phyloP scores from a whole-genome alignment of 2,797 vertebrate species.

The Sebastes matsubarae region DNA sequence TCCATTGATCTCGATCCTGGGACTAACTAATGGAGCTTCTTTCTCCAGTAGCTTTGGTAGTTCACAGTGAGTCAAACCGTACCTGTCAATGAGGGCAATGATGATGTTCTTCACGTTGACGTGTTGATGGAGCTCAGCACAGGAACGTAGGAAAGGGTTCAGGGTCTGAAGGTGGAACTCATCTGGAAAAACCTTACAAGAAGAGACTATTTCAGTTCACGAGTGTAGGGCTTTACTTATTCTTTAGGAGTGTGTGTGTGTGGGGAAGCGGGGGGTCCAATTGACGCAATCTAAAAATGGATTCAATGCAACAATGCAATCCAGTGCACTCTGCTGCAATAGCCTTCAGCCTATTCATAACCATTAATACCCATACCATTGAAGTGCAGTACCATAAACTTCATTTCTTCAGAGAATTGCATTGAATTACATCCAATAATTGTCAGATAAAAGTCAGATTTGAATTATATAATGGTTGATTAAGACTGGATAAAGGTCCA shows the following conservation, averaged over 20 bases:
- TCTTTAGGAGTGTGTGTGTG: neutral
- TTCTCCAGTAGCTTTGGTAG: neutral
- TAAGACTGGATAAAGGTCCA: too few species aligned
- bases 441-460: neutral
- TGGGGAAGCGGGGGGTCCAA: too few species aligned
- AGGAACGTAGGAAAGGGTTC: conserved; percentile 96
- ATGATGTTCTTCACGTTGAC: conserved; percentile 99
- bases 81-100: conserved; percentile 99
- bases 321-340: accelerated
- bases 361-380: neutral
- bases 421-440: neutral
- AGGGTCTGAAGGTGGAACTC: conserved; percentile 99
- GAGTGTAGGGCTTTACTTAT: neutral
- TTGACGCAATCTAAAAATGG: neutral
- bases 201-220: neutral
- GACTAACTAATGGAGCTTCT: neutral
- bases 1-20: neutral
- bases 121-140: conserved; percentile 97
- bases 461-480: too few species aligned
- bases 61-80: neutral
- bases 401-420: neutral
- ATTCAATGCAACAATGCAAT: neutral
- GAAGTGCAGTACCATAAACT: neutral
- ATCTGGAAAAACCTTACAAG: conserved; percentile 93
- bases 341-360: neutral